Evolutionary conservation across 1,140 invertebrate species (phyloP), one percentile per base, ranked within the genome.

Genomic region (Zaprionus africanus): DNA sequence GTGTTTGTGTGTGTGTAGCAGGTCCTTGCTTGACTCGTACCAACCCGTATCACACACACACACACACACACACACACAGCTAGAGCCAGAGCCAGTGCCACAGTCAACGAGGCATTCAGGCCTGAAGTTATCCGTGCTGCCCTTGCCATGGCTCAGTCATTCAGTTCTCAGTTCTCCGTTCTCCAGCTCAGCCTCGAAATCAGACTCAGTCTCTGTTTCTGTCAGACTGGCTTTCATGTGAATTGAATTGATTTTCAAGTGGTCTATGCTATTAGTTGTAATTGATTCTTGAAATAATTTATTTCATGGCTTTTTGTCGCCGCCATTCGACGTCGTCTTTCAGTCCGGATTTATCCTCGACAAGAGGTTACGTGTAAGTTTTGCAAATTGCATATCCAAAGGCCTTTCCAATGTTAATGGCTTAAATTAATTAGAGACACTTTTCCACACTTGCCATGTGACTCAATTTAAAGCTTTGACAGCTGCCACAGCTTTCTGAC

Each of bases 281-380:
- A 82, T 82, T 82, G 80, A 82, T 81, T 82, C 79, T 81, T 82
- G 80, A 82, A 82, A 82, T 82, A 82, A 82, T 82, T 82, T 82
- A 82, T 82, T 81, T 81, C 76, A 78, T 82, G 70, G 66, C 81
- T 76, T 82, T 82, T 76, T 82, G 79, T 82, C 79, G 81, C 63
- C 80, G 77, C 46, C 28, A 70, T 82, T 22, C 22, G 22, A 2
- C 79, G 79, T 59, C 80, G 72, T 62, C 28, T 62, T 56, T 63
- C 28, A 51, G 51, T 31, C 56, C 22, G 46, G n/a, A 13, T 64
- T 49, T 58, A 41, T 66, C 17, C 15, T 13, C 2, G 51, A 12
- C 49, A 58, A 26, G 41, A 28, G 31, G 31, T 34, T 24, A 75
- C 53, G 53, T 66, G 69, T 60, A 81, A 78, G 68, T 74, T 67